Conservation (phyloP, 1,140 invertebrate genomes). For the Melitaea cinxia region DNA sequence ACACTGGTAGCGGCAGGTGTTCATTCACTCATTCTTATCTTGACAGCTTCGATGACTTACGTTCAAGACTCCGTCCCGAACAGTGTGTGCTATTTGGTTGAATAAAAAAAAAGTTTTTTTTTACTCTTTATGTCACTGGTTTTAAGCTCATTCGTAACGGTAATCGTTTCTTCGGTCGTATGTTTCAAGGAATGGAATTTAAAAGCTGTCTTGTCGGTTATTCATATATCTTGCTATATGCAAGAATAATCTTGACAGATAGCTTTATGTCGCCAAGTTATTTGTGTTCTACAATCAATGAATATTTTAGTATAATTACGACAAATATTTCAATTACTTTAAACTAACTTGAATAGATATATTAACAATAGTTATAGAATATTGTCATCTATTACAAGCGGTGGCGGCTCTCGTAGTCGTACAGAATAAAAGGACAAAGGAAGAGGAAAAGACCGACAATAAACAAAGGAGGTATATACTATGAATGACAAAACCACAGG, state of each 20-base stretch:
- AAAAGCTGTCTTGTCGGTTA: conserved; percentile 61
- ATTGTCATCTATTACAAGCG: conserved; percentile 25
- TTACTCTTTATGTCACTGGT: conserved; percentile 65
- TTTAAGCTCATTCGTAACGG: conserved; percentile 78
- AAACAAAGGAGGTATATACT: conserved; percentile 29
- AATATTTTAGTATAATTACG: conserved; percentile 1
- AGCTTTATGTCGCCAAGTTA: conserved; percentile 32
- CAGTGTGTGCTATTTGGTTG: conserved; percentile 72
- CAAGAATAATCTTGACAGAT: conserved; percentile 60
- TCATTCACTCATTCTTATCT: conserved; percentile 80
- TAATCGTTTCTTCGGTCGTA: conserved; percentile 66
- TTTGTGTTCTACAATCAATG: conserved; percentile 5
- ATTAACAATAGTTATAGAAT: conserved; percentile 26
- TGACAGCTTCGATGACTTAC: conserved; percentile 80
- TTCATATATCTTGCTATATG: conserved; percentile 60
- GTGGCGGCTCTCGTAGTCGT: conserved; percentile 16
- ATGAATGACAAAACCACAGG: conserved; percentile 46
- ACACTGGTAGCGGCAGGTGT: conserved; percentile 78
- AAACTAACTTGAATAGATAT: conserved; percentile 12
- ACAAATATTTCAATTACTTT: neutral
- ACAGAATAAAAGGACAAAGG: conserved; percentile 19
- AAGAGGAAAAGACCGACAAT: conserved; percentile 33
- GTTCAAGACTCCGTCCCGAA: conserved; percentile 54
- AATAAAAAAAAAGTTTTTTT: conserved; percentile 55
- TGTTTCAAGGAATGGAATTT: conserved; percentile 66